phyloP scores from a whole-genome alignment of 2,113 vertebrate genomes.

The Gymnorhina tibicen region DNA sequence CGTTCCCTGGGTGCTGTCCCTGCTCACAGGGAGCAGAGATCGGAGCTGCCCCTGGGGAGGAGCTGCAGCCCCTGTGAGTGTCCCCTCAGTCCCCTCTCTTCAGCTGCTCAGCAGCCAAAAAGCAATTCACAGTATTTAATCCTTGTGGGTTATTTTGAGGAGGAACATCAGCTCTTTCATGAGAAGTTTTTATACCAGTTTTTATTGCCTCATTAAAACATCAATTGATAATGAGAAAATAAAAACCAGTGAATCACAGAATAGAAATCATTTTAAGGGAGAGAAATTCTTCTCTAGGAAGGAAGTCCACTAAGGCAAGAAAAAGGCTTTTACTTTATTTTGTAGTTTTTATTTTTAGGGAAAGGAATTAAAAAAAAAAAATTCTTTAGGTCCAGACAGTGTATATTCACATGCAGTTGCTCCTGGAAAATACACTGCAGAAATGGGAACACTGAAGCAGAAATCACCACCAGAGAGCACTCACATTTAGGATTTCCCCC shows the following conservation, averaged over 20 bases:
- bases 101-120: neutral
- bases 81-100: neutral
- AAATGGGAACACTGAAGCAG: neutral
- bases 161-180: neutral
- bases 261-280: neutral
- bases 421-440: neutral
- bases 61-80: neutral
- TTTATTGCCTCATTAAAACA: conserved; percentile 15
- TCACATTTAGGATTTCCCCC: conserved; percentile 46
- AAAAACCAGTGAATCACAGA: neutral
- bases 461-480: conserved; percentile 50
- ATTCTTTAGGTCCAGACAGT: neutral
- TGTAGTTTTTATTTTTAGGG: neutral
- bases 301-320: neutral
- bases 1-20: rapidly evolving
- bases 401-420: neutral
- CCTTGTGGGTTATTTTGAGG: neutral
- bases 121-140: neutral
- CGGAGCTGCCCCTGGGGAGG: neutral
- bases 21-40: neutral
- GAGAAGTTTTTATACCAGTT: neutral
- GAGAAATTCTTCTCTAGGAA: neutral
- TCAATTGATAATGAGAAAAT: neutral
- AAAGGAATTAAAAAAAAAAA: neutral
- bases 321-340: neutral